Base-by-base conservation (phyloP, 1,140 invertebrate species). In the Protaetia brevitarsis region DNA sequence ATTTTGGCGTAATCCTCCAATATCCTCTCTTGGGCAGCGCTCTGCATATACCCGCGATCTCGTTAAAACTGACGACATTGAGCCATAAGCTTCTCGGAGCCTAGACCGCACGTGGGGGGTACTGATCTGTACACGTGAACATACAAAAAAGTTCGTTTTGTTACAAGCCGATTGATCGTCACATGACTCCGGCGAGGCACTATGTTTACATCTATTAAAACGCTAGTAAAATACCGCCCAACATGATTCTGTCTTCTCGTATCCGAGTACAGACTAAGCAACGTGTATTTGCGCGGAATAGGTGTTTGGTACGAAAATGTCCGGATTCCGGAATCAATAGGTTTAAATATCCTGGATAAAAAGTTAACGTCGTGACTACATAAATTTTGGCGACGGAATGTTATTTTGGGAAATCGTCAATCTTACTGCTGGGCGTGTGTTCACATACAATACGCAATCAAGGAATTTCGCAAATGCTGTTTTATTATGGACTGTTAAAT, bases 41-140 rank as follows among this genome's bases (percentile, higher is more conserved):
- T 82, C 60, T 81, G 80, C 87, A 90, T 89, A 76, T 86, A 88
- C 59, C 79, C 80, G 66, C 85, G 80, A 75, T 89, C 87, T 4
- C 85, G 87, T 36, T 88, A 78, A 60, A 82, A 80, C 3, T 88
- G 85, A 59, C 86, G 77, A 75, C 85, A 87, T 16, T 81, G 85
- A 28, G 85, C 86, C 86, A 88, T 88, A 13, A 88, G 76, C 70
- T 82, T 80, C 74, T 88, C 86, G n/a, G 57, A 88, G 75, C 26
- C 82, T 80, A 16, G 83, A 82, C 16, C 60, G 23, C 10, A 62
- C 60, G 31, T 62, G 60, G 4, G 60, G 13, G 23, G 34, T 13
- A 23, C 60, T 34, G 31, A 62, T 36, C 27, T 30, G 19, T 62
- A 62, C 19, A 51, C n/a, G n/a, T n/a, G n/a, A 51, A 51, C 41